Percentiles rank a stretch among this genome's conserved stretches.
These are phyloP conservation scores for Carcina quercana DNA, from an alignment of 2,888 invertebrate species.

Conservation along the genomic window DNA sequence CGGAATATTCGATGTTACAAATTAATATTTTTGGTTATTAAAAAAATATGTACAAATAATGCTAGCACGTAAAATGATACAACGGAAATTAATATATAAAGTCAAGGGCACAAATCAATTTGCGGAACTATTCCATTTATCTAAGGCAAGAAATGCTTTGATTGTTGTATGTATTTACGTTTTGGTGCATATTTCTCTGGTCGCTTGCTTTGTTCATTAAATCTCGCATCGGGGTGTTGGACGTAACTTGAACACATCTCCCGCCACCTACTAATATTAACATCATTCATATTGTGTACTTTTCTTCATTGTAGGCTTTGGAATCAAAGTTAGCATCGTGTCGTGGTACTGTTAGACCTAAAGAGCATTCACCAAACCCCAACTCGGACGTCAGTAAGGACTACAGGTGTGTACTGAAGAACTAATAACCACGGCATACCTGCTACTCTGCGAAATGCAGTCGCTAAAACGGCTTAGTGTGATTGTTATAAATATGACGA, in stretches of 20 bases:
- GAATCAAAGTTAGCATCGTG: constrained; percentile 81
- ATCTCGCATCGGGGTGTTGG: constrained; percentile 28
- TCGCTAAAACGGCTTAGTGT: constrained; percentile 16
- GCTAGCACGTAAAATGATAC: too few relatives aligned
- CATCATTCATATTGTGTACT: constrained; percentile 64
- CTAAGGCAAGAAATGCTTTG: too few relatives aligned
- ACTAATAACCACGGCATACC: constrained; percentile 33
- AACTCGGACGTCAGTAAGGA: constrained; percentile 69
- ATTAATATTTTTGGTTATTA: too few relatives aligned
- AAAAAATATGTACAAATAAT: too few relatives aligned
- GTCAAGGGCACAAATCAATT: too few relatives aligned
- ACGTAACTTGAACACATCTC: constrained; percentile 30
- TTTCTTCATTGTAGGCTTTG: constrained; percentile 78
- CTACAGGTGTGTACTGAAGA: constrained; percentile 74
- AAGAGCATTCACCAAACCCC: constrained; percentile 68
- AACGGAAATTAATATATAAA: too few relatives aligned
- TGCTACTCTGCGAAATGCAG: constrained; percentile 17
- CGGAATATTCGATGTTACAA: too few relatives aligned
- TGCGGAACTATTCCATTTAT: too few relatives aligned
- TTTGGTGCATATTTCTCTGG: constrained; percentile 3
- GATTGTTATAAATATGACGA: constrained; percentile 14
- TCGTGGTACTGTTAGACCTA: constrained; percentile 74
- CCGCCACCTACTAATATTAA: constrained; percentile 61
- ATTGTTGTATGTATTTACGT: too few relatives aligned
- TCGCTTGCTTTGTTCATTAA: neutral